Evolutionary conservation across 2,113 vertebrate genomes (phyloP).

Genomic region (Nerophis ophidion): DNA sequence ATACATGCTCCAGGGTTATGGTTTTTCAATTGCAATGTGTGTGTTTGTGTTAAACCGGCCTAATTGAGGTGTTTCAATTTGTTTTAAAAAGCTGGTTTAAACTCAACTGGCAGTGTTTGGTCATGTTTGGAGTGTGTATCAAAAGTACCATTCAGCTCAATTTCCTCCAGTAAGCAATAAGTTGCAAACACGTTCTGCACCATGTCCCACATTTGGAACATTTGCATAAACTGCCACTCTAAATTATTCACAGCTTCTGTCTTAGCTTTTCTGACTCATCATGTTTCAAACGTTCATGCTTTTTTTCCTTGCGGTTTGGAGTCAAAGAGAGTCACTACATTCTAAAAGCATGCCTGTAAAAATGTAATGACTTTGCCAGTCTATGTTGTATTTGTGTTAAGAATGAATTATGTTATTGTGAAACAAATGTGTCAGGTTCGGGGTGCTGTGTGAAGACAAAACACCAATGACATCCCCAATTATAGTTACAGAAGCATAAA

Average conservation of each 20-base stretch:
- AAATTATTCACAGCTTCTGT: constrained; percentile 68
- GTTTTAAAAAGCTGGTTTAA: no score
- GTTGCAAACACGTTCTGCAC: constrained; percentile 58
- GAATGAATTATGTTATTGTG: neutral
- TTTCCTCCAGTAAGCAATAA: constrained; percentile 58
- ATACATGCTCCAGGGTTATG: no score
- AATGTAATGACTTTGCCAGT: neutral
- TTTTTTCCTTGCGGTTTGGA: constrained; percentile 32
- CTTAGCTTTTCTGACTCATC: constrained; percentile 66
- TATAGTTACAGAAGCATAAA: neutral
- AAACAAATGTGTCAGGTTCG: neutral
- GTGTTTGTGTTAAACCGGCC: constrained; percentile 13
- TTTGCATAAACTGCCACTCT: constrained; percentile 69
- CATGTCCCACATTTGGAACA: constrained; percentile 59
- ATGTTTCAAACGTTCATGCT: constrained; percentile 53
- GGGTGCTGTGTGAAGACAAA: neutral
- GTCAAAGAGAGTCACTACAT: constrained; percentile 9
- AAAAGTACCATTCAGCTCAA: constrained; percentile 12
- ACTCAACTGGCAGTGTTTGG: constrained; percentile 25
- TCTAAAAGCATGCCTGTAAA: neutral
- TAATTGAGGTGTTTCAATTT: constrained; percentile 16
- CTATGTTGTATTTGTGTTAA: neutral
- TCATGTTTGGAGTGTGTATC: constrained; percentile 26
- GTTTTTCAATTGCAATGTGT: no score
- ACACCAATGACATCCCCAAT: neutral